Evolutionary conservation across 1,140 invertebrate species (phyloP), one percentile per base, ranked within the genome.

Genomic region (Heliconius eleuchia): DNA sequence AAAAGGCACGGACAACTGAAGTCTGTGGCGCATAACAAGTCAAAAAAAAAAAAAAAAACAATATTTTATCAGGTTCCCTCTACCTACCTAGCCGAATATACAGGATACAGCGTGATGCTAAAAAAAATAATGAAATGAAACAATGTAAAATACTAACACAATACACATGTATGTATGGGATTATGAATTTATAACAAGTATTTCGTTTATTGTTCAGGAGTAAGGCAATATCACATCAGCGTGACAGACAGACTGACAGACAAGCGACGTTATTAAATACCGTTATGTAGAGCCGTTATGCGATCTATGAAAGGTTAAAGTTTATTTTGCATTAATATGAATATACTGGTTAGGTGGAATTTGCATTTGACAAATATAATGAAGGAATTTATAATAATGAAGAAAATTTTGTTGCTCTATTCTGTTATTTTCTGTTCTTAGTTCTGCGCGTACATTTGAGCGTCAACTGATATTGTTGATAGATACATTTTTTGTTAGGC

Each of bases 221-320:
- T 83, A 81, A 74, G 81, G 85, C 87, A 91, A 89, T 91, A 82
- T 84, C 82, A 73, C 84, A 86, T 86, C 87, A 82, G 16, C 23
- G 66, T 85, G 85, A 87, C 88, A 83, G 83, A 88, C 85, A 83
- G 83, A 88, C 85, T 82, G 84, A 85, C 84, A 80, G 79, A 80
- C 79, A 80, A 27, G 37, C 57, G 71, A 72, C 71, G 71, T 77
- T 80, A 80, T 80, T 80, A 80, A 80, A 80, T 80, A 77, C 79
- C 79, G 79, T 74, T 80, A 80, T 71, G 60, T 71, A n/a, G 42
- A 27, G 39, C 52, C 19, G 74, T 39, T 55, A 71, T 77, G 75
- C 70, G 71, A 76, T 80, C 30, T 77, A 74, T 74, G 52, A 70
- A 76, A 76, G 79, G 79, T 71, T 76, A 80, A 77, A 80, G 74